These are phyloP conservation scores for Rhagonycha lutea DNA, from an alignment of 2,888 invertebrate genomes.

Conservation along the genomic window DNA sequence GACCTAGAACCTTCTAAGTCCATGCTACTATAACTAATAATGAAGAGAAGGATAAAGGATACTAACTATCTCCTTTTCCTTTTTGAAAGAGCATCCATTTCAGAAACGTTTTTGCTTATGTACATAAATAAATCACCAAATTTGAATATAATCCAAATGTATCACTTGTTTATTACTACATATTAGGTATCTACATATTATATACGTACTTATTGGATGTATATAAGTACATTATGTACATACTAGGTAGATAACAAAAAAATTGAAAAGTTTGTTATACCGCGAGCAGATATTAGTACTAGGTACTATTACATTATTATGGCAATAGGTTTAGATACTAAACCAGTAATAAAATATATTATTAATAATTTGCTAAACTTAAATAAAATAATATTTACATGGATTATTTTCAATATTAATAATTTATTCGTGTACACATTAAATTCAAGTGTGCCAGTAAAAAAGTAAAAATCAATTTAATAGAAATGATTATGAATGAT, in stretches of 20 bases:
- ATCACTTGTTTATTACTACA: background rate
- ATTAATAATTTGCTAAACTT: background rate
- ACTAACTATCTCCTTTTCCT: background rate
- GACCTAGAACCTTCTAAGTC: too few species aligned
- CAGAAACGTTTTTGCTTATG: background rate
- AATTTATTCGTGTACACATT: background rate
- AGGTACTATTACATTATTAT: too few species aligned
- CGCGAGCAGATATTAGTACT: too few species aligned
- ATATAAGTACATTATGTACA: too few species aligned
- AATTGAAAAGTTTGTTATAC: background rate
- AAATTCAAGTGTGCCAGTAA: background rate
- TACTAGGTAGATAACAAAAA: background rate
- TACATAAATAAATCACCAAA: background rate
- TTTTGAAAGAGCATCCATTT: conserved; percentile 12
- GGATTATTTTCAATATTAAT: background rate
- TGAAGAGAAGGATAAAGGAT: too few species aligned
- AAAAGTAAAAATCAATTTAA: background rate
- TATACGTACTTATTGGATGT: too few species aligned
- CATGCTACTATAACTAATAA: background rate
- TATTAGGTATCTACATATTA: too few species aligned
- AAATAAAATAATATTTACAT: background rate
- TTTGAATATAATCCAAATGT: background rate
- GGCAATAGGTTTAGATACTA: too few species aligned
- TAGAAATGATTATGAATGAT: background rate
- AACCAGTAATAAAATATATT: too few species aligned